Percentiles rank a stretch among this genome's conserved stretches.
These are phyloP conservation scores for Centropristis striata DNA, from an alignment of 2,113 vertebrate species.

Conservation along the genomic window DNA sequence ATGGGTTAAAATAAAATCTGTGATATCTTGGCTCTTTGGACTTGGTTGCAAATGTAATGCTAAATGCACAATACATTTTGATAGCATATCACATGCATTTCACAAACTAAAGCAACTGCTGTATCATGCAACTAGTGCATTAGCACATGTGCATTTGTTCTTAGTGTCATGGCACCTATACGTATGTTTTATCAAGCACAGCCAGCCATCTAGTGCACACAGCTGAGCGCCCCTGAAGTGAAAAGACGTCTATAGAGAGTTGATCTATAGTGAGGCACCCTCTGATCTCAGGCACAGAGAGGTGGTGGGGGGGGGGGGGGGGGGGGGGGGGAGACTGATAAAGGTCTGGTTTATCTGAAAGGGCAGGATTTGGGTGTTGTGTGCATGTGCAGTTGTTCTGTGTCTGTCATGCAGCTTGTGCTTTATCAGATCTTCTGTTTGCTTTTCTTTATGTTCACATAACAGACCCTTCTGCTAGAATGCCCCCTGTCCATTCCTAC, in stretches of 20 bases:
- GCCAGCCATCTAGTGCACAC: conserved; percentile 34
- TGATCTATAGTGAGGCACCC: conserved; percentile 86
- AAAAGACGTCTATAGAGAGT: conserved; percentile 87
- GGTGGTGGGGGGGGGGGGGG: conserved; percentile 10
- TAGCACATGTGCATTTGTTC: conserved; percentile 56
- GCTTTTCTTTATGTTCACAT: not conserved
- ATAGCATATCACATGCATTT: conserved; percentile 45
- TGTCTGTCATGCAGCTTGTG: conserved; percentile 3
- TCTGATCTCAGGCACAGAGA: conserved; percentile 81
- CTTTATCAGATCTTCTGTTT: not conserved
- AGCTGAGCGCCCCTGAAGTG: conserved; percentile 75
- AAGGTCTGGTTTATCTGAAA: not conserved
- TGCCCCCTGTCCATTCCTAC: too few relatives aligned
- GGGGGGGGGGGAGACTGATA: conserved; percentile 9
- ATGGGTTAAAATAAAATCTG: conserved; percentile 11
- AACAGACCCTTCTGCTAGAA: too few relatives aligned
- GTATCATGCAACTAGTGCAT: conserved; percentile 50
- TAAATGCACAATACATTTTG: not conserved
- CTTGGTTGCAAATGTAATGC: conserved; percentile 18
- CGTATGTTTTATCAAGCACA: conserved; percentile 19
- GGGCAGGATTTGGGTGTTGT: not conserved
- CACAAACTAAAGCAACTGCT: conserved; percentile 12
- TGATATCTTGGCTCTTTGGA: conserved; percentile 9
- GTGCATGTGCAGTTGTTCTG: conserved; percentile 1
- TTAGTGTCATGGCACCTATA: conserved; percentile 19